phyloP scores from a whole-genome alignment of 2,113 vertebrate species.

The Merops nubicus region DNA sequence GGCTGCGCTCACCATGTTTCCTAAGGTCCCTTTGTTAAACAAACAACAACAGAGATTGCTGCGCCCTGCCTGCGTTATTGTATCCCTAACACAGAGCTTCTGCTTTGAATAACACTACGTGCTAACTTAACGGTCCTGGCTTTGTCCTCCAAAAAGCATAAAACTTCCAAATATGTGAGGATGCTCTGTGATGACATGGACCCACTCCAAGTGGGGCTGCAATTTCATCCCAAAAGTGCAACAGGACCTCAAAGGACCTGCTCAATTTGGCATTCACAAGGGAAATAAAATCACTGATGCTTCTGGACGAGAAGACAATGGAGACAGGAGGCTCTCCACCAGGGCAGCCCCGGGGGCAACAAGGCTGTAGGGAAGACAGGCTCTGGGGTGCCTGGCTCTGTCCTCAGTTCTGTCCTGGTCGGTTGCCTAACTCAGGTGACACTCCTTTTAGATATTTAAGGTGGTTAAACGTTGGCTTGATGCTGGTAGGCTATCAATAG shows the following conservation, averaged over 20 bases:
- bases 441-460: neutral
- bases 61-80: neutral
- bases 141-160: neutral
- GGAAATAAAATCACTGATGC: neutral
- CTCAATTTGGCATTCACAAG: neutral
- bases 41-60: slow-evolving; percentile 27
- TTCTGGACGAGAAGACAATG: neutral
- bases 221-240: neutral
- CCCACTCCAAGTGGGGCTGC: neutral
- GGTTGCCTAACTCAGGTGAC: neutral
- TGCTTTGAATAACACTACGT: slow-evolving; percentile 8
- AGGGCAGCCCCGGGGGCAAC: neutral
- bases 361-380: neutral
- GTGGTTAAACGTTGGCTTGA: neutral
- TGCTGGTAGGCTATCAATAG: neutral
- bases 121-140: neutral
- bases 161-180: neutral
- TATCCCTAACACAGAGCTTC: neutral
- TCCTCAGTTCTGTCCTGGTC: neutral
- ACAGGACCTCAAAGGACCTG: neutral
- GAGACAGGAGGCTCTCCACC: neutral
- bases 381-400: neutral
- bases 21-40: slow-evolving; percentile 22
- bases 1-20: neutral
- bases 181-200: neutral